Evolutionary conservation across 2,113 vertebrate genomes (phyloP), one percentile per base, ranked within the genome.

Genomic region (Sander vitreus): DNA sequence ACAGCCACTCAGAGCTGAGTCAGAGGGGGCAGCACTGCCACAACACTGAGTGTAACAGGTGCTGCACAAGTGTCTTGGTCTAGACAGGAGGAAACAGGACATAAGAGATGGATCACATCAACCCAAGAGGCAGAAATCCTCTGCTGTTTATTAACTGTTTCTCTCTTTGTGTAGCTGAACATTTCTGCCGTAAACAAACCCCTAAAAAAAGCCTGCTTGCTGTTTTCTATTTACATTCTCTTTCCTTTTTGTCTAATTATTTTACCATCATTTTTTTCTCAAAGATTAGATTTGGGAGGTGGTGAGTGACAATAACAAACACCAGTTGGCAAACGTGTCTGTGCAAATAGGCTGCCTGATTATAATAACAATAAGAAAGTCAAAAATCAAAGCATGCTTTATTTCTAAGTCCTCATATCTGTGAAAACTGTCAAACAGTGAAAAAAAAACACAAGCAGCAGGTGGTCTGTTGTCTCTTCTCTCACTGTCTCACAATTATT

Each of bases 271-370:
- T 85, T 87, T 87, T 67, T 85, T 80, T 87, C 69, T 72, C 68
- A 80, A 66, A 81, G 80, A 87, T 88, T 88, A 75, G 53, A 76
- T 83, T 76, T 82, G 55, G 59, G 64, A 55, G 66, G 63, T 71
- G 64, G 76, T 69, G 68, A 51, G 55, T 0, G 14, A 60, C 39
- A 73, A 79, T 21, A 82, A 84, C 77, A 88, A 85, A 87, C 63
- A 76, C 23, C 76, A 86, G 71, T 92, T 93, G 84, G 87, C 76
- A 91, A 92, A 91, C 71, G 55, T 70, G 60, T 79, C 58, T 71
- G 71, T 51, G 66, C 76, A 84, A 86, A 90, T 65, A 75, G 55
- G 43, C 68, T 80, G 86, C 79, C 89, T 82, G 79, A 84, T 92
- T 85, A 74, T 73, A 88, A 86, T 77, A 75, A 83, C 83, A 70